Conservation (phyloP, 2,888 invertebrate species). For the Papilio protenor region DNA sequence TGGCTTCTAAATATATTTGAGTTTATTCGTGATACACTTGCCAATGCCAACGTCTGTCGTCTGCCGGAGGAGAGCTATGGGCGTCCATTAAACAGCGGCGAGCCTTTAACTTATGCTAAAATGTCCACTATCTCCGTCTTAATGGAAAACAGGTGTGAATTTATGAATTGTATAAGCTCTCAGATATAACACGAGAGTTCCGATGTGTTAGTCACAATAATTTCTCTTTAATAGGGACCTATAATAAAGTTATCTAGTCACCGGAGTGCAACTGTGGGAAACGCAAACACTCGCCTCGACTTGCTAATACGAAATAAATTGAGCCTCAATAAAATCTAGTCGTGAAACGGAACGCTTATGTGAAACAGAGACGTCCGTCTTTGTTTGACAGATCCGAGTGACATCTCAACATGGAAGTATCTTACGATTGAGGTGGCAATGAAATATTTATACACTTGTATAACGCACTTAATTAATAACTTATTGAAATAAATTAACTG, state of each 20-base stretch:
- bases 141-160: constrained; percentile 46
- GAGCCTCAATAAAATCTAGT: constrained; percentile 42
- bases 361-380: constrained; percentile 43
- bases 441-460: neutral
- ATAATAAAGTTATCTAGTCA: constrained; percentile 44
- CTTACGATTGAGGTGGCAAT: constrained; percentile 1
- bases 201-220: constrained; percentile 42
- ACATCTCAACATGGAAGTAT: constrained; percentile 23
- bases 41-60: constrained; percentile 31
- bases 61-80: constrained; percentile 37
- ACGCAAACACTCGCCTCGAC: constrained; percentile 40
- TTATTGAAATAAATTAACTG: neutral
- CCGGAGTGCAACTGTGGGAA: constrained; percentile 44
- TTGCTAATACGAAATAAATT: constrained; percentile 44
- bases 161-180: constrained; percentile 44
- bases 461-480: neutral
- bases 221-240: constrained; percentile 45
- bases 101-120: constrained; percentile 41
- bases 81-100: constrained; percentile 35
- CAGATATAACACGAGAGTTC: constrained; percentile 34
- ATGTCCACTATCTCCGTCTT: constrained; percentile 40
- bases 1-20: constrained; percentile 41
- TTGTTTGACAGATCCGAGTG: constrained; percentile 43
- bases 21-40: constrained; percentile 39
- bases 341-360: constrained; percentile 36